phyloP scores from a whole-genome alignment of 2,797 vertebrate genomes.

The Anabacerthia variegaticeps region DNA sequence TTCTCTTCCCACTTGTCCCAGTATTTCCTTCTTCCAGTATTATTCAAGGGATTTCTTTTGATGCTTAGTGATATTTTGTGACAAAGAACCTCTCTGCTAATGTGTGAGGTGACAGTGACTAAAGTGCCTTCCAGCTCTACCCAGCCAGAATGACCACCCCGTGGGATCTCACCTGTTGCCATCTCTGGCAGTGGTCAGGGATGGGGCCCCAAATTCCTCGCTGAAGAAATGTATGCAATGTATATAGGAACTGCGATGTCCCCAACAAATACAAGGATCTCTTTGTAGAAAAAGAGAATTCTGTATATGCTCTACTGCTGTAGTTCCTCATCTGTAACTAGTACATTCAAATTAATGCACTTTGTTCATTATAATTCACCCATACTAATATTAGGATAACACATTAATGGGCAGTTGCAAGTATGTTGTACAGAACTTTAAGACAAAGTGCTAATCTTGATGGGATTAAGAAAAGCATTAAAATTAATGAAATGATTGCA shows the following conservation, averaged over 20 bases:
- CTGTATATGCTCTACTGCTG: background rate
- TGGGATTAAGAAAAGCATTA: conserved; percentile 64
- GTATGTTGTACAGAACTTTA: background rate
- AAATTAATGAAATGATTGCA: conserved; percentile 70
- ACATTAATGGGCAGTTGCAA: conserved; percentile 19
- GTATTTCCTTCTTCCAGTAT: background rate
- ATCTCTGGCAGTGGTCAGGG: background rate
- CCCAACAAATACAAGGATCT: background rate
- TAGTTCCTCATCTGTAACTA: background rate
- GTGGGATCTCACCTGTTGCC: background rate
- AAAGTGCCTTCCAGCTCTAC: background rate
- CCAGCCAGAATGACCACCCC: too few relatives aligned
- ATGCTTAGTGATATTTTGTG: background rate
- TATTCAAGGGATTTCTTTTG: background rate
- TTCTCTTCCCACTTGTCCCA: background rate
- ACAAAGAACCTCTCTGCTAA: background rate
- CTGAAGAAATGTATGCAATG: background rate
- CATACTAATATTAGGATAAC: conserved; percentile 6
- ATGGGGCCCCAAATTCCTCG: background rate
- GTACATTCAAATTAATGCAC: background rate
- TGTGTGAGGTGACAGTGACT: background rate
- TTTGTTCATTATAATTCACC: conserved; percentile 2
- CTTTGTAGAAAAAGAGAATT: background rate
- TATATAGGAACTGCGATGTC: background rate
- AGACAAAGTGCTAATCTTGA: conserved; percentile 46